Evolutionary conservation across 2,113 vertebrate genomes (phyloP).

Genomic region (Polypterus bichir): DNA sequence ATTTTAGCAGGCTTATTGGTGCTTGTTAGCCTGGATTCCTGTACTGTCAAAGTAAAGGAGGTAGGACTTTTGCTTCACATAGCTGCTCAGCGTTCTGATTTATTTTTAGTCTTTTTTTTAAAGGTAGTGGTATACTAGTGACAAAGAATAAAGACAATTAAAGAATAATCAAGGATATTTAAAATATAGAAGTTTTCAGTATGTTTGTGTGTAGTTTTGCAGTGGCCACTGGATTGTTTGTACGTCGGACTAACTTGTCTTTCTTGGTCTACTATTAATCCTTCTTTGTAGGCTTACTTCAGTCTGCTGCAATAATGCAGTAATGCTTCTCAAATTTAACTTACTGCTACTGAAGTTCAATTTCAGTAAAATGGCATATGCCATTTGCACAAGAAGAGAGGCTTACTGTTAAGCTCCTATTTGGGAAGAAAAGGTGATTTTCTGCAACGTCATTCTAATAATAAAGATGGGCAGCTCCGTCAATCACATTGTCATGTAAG

Average conservation of each 20-base stretch:
- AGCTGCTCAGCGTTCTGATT: not conserved
- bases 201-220: not conserved
- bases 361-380: not conserved
- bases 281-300: too few species aligned
- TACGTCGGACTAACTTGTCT: too few species aligned
- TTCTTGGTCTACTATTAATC: too few species aligned
- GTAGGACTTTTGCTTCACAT: not conserved
- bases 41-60: not conserved
- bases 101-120: not conserved
- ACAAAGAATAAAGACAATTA: not conserved
- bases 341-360: too few species aligned
- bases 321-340: too few species aligned
- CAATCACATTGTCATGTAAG: constrained; percentile 48
- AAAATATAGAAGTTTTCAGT: not conserved
- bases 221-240: too few species aligned
- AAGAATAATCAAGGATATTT: not conserved
- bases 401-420: constrained; percentile 14
- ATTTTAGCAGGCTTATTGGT: too few species aligned
- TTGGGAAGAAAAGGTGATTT: constrained; percentile 25
- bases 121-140: too few species aligned
- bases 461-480: constrained; percentile 38
- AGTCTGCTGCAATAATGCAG: too few species aligned
- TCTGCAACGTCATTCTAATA: constrained; percentile 20
- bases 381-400: constrained; percentile 5
- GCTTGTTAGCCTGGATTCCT: not conserved